Evolutionary conservation across 2,113 vertebrate genomes (phyloP), one percentile per base, ranked within the genome.

Genomic region (Psilopsiagon aymara): DNA sequence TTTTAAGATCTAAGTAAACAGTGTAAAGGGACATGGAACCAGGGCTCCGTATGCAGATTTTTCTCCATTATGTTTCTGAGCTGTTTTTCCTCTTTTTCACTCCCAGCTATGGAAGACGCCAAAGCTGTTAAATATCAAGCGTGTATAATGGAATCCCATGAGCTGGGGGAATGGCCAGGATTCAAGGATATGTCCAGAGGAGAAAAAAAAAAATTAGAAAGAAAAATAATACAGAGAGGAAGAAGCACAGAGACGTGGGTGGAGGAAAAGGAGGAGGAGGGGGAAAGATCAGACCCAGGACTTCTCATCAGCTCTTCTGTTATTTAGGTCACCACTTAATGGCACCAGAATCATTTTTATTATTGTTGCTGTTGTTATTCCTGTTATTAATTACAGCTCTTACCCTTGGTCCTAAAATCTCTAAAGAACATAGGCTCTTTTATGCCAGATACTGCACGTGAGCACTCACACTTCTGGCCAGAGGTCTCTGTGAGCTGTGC

Each of bases 11-110:
- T 86, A 97, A 97, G 96, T 96, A 97, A 94, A 77, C 78, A 82
- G 47, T 35, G 95, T 97, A 97, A 94, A 96, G 98, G 97, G 97
- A 98, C 94, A 53, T 87, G 63, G 92, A 83, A 79, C 51, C 70
- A 41, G 78, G 93, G 85, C 88, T 83, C 70, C 6, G 49, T 55
- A 97, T 97, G 97, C 96, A 90, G 78, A 86, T 94, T 91, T 82
- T 52, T n/a, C 66, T 93, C 83, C 75, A 75, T 86, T 94, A 95
- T 59, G 8, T 53, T 89, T 66, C 29, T 27, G 94, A 94, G 78
- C 47, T 88, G 52, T 52, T 85, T 82, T 91, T 90, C 88, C 83
- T 80, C 88, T 95, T 96, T 94, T 94, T 78, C 91, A 94, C 94
- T 94, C 88, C 95, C 17, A 94, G 95, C 95, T 76, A 87, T 73